Conservation (phyloP, 2,797 vertebrate species). For the Manis pentadactyla region DNA sequence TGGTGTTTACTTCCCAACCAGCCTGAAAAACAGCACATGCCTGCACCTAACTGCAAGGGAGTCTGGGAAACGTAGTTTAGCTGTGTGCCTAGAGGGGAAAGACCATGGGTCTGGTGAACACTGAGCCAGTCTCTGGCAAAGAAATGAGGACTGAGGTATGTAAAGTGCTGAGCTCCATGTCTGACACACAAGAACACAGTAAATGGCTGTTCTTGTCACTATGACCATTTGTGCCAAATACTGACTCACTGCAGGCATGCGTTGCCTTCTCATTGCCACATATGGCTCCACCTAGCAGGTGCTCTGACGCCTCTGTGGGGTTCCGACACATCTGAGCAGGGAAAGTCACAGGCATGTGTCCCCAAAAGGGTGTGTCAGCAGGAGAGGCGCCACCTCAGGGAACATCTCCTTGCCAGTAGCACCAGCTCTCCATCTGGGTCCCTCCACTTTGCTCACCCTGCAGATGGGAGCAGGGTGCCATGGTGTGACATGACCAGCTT, state of each 20-base stretch:
- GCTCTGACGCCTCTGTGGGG: fast-evolving
- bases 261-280: not conserved
- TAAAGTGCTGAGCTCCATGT: not conserved
- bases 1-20: not conserved
- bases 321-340: not conserved
- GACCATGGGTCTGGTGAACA: not conserved
- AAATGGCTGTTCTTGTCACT: not conserved
- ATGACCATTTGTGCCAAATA: not conserved
- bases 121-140: not conserved
- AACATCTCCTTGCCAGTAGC: not conserved
- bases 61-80: conserved; percentile 73
- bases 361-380: fast-evolving
- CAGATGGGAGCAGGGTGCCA: not conserved
- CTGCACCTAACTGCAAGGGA: not conserved
- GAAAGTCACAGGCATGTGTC: not conserved
- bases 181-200: not conserved
- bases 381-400: not conserved
- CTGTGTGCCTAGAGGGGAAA: not conserved
- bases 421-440: not conserved
- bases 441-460: not conserved
- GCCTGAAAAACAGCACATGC: not conserved
- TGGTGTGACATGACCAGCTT: not conserved
- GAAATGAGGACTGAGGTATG: not conserved
- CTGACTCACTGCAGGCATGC: not conserved
- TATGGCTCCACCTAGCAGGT: not conserved